These are phyloP conservation scores for Phainopepla nitens DNA, from an alignment of 2,113 vertebrate genomes.

Conservation along the genomic window DNA sequence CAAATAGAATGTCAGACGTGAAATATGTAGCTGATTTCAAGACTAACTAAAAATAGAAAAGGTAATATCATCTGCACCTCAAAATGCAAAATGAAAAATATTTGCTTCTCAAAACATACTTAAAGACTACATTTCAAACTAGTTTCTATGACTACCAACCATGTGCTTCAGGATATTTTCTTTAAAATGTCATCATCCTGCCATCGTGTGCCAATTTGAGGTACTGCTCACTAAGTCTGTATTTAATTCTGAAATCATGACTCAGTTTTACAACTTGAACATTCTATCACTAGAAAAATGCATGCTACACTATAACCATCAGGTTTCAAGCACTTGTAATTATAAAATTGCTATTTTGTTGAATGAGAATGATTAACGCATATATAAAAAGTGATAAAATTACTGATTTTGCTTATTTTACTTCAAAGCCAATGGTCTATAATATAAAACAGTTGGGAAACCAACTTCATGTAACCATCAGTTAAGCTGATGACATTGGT, in stretches of 20 bases:
- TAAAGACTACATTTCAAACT: neutral
- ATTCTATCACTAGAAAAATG: neutral
- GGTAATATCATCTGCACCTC: neutral
- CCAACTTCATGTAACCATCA: neutral
- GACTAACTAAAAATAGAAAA: neutral
- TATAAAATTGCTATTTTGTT: neutral
- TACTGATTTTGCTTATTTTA: neutral
- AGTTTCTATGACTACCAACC: slow-evolving; percentile 17
- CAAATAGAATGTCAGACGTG: neutral
- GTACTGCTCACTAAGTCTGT: neutral
- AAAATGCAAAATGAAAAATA: neutral
- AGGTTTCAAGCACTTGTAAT: neutral
- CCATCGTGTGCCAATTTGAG: slow-evolving; percentile 34
- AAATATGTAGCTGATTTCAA: neutral
- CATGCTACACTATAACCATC: neutral
- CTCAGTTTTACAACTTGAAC: neutral
- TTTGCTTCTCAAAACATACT: neutral
- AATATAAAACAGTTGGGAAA: neutral
- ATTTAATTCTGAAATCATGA: neutral
- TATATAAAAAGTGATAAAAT: neutral
- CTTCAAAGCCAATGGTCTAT: neutral
- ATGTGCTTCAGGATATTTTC: neutral
- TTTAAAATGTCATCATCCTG: slow-evolving; percentile 33
- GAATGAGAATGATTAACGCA: neutral
- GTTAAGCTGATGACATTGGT: neutral